These are phyloP conservation scores for Eulemur mongoz DNA, from an alignment of 2,797 vertebrate genomes.

Conservation along the genomic window DNA sequence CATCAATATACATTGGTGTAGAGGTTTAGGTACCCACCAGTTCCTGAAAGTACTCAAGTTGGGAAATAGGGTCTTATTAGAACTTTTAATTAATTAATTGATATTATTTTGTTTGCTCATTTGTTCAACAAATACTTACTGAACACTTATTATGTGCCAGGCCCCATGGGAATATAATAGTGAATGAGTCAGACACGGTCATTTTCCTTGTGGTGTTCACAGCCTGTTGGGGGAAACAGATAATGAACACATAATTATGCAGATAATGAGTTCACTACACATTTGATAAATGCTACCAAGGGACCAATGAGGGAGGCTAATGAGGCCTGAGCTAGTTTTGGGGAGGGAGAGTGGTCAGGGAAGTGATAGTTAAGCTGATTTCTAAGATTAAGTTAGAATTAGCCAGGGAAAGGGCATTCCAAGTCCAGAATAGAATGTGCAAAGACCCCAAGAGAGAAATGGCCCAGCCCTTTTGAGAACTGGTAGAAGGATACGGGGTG, in stretches of 20 bases:
- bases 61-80: not conserved
- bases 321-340: conserved; percentile 42
- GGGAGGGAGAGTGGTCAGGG: not conserved
- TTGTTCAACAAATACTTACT: not conserved
- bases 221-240: conserved; percentile 45
- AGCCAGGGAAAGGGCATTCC: not conserved
- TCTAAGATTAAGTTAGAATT: not conserved
- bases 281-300: conserved; percentile 63
- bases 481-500: not conserved
- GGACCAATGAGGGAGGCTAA: conserved; percentile 41
- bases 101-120: not conserved
- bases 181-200: not conserved
- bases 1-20: not conserved
- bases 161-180: no score
- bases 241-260: conserved; percentile 52
- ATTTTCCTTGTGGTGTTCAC: not conserved
- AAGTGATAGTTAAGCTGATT: not conserved
- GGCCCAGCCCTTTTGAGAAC: not conserved
- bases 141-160: not conserved
- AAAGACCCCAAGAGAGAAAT: not conserved
- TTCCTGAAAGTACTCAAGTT: not conserved
- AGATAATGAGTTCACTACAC: conserved; percentile 60
- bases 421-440: not conserved
- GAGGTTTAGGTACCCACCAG: not conserved
- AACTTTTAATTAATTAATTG: conserved; percentile 17